A percentile compares a stretch with the other conserved stretches of the same genome.
Evolutionary conservation across 2,797 vertebrate genomes (phyloP).

Genomic region (Hippopotamyrus pictus): DNA sequence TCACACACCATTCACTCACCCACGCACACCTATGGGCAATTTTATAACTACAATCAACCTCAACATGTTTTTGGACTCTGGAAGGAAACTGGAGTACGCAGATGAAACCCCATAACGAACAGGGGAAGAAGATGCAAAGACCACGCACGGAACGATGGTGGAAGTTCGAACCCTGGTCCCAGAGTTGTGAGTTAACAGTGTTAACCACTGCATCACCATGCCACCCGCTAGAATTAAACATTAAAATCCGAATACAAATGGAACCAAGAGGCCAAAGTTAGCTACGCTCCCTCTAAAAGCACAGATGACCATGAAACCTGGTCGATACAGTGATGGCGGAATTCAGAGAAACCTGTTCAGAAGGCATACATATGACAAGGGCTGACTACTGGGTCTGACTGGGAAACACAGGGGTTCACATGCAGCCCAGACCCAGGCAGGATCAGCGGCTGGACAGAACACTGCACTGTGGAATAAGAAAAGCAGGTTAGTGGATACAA

Average conservation of each 20-base stretch:
- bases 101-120: not conserved
- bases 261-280: not conserved
- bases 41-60: not conserved
- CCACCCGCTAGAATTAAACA: not conserved
- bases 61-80: not conserved
- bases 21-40: not conserved
- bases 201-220: not conserved
- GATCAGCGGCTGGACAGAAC: not conserved
- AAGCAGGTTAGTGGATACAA: not conserved
- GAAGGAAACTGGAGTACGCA: not conserved
- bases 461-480: not conserved
- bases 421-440: not conserved
- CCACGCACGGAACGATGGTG: not conserved
- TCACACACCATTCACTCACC: not conserved
- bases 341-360: not conserved
- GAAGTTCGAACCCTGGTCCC: not conserved
- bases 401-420: not conserved
- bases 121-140: not conserved
- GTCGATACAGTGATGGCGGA: not conserved
- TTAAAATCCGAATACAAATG: not conserved
- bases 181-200: not conserved
- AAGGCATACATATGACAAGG: not conserved
- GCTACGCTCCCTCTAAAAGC: not conserved
- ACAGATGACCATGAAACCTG: not conserved
- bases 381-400: not conserved